Conservation (phyloP, 2,797 vertebrate genomes). For the Octomys mimax region DNA sequence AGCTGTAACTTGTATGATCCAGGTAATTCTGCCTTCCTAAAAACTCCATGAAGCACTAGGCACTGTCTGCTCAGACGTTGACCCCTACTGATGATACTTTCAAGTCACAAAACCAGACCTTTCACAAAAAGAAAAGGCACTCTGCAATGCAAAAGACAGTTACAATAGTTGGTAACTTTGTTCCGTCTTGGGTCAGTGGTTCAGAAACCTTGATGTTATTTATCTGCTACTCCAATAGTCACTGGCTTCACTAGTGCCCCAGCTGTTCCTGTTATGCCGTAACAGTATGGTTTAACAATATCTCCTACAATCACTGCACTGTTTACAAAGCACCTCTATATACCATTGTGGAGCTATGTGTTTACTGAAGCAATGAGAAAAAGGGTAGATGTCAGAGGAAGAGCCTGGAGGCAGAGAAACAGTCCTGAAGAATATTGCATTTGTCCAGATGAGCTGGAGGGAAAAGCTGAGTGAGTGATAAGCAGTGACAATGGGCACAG, state of each 20-base stretch:
- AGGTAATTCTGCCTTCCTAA: not conserved
- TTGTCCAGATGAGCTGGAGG: not conserved
- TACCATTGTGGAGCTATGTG: not conserved
- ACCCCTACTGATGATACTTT: not conserved
- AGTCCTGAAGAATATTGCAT: not conserved
- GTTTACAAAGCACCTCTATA: conserved; percentile 41
- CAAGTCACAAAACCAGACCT: conserved; percentile 1
- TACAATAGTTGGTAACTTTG: not conserved
- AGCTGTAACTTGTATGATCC: not conserved
- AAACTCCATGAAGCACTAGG: not conserved
- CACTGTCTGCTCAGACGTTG: not conserved
- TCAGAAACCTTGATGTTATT: not conserved
- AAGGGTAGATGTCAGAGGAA: not conserved
- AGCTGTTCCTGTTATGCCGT: conserved; percentile 31
- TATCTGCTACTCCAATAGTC: conserved; percentile 43
- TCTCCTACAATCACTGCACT: not conserved
- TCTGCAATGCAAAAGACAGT: not conserved
- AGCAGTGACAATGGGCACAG: not conserved
- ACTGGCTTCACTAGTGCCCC: conserved; percentile 65
- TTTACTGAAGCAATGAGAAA: not conserved
- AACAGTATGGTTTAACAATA: conserved; percentile 67
- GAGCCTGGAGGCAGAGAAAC: not conserved
- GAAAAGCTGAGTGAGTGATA: not conserved
- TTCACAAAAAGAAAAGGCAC: not conserved
- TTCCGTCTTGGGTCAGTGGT: not conserved